Evolutionary conservation across 2,797 vertebrate species (phyloP).

Genomic region (Sciurus vulgaris): DNA sequence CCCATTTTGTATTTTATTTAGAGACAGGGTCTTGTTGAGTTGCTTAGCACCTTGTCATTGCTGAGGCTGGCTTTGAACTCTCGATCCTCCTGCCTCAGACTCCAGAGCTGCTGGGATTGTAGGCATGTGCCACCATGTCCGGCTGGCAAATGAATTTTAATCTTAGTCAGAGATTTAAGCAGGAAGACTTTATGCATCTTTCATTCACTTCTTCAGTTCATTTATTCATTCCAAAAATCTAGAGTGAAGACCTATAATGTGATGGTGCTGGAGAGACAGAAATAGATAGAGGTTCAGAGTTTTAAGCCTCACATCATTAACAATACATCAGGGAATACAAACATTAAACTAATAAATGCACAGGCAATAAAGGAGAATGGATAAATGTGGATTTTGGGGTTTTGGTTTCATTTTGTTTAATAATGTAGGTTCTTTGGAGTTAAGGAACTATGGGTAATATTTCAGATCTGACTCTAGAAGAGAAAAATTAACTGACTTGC

Average conservation of each 20-base stretch:
- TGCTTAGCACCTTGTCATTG: no score
- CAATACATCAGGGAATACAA: neutral
- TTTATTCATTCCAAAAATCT: constrained; percentile 44
- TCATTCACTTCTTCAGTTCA: constrained; percentile 8
- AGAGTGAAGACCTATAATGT: neutral
- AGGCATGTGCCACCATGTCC: no score
- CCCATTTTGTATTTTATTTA: no score
- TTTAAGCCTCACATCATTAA: neutral
- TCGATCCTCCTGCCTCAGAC: no score
- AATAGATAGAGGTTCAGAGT: neutral
- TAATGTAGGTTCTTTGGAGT: neutral
- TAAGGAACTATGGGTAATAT: neutral
- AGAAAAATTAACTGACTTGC: neutral
- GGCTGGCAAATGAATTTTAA: constrained; percentile 18
- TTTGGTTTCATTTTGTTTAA: neutral
- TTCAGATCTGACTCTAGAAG: constrained; percentile 29
- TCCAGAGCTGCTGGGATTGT: no score
- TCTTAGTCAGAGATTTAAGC: neutral
- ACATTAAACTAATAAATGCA: neutral
- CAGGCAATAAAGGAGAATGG: neutral
- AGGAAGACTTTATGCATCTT: neutral
- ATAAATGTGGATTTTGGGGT: neutral
- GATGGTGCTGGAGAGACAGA: neutral
- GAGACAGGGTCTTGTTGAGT: no score
- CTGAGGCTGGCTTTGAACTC: no score